Base-by-base conservation (phyloP, 2,888 invertebrate genomes). In the Rhingia rostrata region DNA sequence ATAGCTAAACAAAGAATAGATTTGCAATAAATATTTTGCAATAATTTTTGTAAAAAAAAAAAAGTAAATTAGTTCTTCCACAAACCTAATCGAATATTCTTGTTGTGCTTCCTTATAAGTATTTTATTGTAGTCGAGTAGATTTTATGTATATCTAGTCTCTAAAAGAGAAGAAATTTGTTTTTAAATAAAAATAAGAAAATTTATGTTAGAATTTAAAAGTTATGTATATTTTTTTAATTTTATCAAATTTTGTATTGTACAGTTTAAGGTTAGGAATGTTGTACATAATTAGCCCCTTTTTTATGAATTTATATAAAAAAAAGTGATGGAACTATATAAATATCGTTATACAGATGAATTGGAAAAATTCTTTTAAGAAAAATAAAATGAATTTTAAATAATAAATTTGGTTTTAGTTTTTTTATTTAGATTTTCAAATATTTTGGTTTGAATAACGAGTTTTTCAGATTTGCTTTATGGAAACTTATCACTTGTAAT, bases 321-420 rank as follows among this genome's bases (percentile, higher is more conserved):
- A 51, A 49, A 81, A 69, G 83, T 83, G 83, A 83, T 83, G 78
- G 78, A 73, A 67, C 30, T 67, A 72, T 73, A 67, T 61, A 73
- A 73, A 75, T 58, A 64, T 83, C 78, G 73, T 83, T 64, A 58
- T 70, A 64, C 43, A 70, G 30, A 56, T 54, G 45, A 45, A 64
- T 33, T 53, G 49, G 22, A 61, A 66, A 64, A 41, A 61, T 47
- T 67, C 37, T 64, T 43, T 43, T 64, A 70, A 77, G 60, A 58
- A 77, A 73, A 77, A 67, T 58, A 49, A 33, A 66, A 66, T 4
- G 33, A 63, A 22, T 63, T 43, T 32, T 43, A 41, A 30, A 10
- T 30, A 49, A 10, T 49, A 2, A 10, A 47, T 14, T 7, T 22
- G 12, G 0, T 22, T 22, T 22, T 47, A 1, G 0, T 0, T 30